Evolutionary conservation across 2,888 invertebrate genomes (phyloP), one percentile per base, ranked within the genome.

Genomic region (Sesia bembeciformis): DNA sequence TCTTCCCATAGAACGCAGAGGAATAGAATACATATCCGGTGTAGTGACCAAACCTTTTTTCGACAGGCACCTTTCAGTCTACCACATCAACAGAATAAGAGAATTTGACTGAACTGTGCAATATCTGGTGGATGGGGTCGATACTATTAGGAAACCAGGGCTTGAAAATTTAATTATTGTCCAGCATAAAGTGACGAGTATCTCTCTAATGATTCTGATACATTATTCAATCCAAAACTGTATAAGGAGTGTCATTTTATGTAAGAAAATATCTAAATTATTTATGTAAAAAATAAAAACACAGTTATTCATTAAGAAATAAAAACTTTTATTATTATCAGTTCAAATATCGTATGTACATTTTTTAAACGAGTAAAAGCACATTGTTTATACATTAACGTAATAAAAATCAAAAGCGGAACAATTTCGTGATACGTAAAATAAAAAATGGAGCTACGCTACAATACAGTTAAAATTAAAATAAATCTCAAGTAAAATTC

Each of bases 291-390:
- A 57, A 68, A 60, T 56, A 64, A 70, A 81, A 81, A 71, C 67
- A 71, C 65, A 23, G 56, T 53, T 54, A 65, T 59, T 84, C 81
- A 83, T 85, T 86, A 87, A 76, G 88, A 88, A 89, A 89, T 88
- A 88, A 86, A 83, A 82, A 81, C 83, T 85, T 85, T 88, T 87
- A 88, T 90, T 90, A 89, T 90, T 89, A 90, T 90, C 90, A 90
- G 90, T 90, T 90, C 90, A 90, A 90, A 89, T 90, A 88, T 90
- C 88, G 76, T 90, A 90, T 90, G 87, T 90, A 90, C 90, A 90
- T 78, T 84, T 88, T 46, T 88, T 85, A 81, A 86, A 85, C 81
- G 80, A 87, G 78, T 86, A 87, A 86, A 88, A 88, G 88, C 87
- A 87, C 85, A 84, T 84, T 83, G 79, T 87, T 82, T 84, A 84